These are phyloP conservation scores for Eustalomyia histrio DNA, from an alignment of 2,888 invertebrate genomes.

Conservation along the genomic window DNA sequence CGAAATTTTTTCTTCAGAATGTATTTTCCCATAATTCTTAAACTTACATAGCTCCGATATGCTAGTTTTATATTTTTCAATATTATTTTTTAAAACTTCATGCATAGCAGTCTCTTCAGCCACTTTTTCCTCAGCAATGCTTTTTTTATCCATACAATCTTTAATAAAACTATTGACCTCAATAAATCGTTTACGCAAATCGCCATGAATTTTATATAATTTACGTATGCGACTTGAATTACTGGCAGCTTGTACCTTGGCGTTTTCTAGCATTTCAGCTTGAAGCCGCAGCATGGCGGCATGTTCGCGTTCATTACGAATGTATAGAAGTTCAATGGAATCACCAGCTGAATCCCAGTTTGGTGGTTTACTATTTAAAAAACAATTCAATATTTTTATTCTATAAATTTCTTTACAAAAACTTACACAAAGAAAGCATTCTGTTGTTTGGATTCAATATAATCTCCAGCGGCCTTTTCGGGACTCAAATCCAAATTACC, in stretches of 20 bases:
- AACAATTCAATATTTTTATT: not conserved
- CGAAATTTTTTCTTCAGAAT: too few species aligned
- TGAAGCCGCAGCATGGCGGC: constrained; percentile 74
- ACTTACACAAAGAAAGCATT: constrained; percentile 76
- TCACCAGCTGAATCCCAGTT: constrained; percentile 78
- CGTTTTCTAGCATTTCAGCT: constrained; percentile 72
- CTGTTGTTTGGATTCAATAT: constrained; percentile 75
- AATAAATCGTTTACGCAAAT: constrained; percentile 76
- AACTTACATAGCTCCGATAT: constrained; percentile 63
- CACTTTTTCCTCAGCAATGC: constrained; percentile 73
- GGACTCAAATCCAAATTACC: constrained; percentile 77
- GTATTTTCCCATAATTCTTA: too few species aligned
- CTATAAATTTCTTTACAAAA: not conserved
- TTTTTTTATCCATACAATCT: constrained; percentile 77
- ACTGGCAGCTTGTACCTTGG: constrained; percentile 70
- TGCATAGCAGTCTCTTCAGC: constrained; percentile 72
- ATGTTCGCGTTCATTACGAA: constrained; percentile 76
- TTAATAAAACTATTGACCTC: constrained; percentile 77
- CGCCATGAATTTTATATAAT: constrained; percentile 72
- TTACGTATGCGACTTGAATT: constrained; percentile 74
- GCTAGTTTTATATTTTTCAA: constrained; percentile 69
- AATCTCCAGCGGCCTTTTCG: constrained; percentile 75
- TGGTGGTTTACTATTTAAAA: constrained; percentile 74
- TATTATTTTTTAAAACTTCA: constrained; percentile 69
- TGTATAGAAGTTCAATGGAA: constrained; percentile 75